Evolutionary conservation across 1,140 invertebrate species (phyloP).

Genomic region (Nasonia vitripennis): DNA sequence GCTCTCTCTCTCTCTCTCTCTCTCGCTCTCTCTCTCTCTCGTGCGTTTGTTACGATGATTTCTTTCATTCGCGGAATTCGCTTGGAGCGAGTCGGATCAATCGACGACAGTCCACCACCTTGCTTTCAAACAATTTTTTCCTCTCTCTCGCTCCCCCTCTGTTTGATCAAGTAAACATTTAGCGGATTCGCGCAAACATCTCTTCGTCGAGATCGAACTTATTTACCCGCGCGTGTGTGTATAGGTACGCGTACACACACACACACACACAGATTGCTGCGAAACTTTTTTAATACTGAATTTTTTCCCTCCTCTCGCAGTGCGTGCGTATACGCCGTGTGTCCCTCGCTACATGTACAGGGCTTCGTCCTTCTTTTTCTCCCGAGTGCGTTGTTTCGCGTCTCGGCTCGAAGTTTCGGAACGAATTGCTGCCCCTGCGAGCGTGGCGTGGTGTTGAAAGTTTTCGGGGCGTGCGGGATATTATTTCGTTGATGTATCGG

Average conservation of each 20-base stretch:
- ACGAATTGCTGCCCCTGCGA: background rate
- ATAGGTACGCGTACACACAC: background rate
- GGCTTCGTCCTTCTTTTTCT: background rate
- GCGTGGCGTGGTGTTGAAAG: conserved; percentile 11
- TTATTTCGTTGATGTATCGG: conserved; percentile 36
- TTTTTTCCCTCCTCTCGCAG: conserved; percentile 10
- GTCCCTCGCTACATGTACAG: background rate
- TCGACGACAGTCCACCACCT: too few relatives aligned
- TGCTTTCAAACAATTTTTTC: too few relatives aligned
- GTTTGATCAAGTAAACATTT: conserved; percentile 30
- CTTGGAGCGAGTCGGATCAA: too few relatives aligned
- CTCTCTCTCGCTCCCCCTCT: background rate
- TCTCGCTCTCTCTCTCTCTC: too few relatives aligned
- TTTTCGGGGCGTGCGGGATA: conserved; percentile 1
- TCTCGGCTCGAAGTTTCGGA: background rate
- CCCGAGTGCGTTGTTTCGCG: conserved; percentile 10
- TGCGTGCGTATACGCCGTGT: background rate
- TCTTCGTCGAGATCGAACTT: conserved; percentile 28
- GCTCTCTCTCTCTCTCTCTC: background rate
- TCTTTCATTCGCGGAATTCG: too few relatives aligned
- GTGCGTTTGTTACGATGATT: too few relatives aligned
- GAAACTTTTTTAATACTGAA: conserved; percentile 51
- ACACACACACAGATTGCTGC: background rate
- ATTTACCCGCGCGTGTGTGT: too few relatives aligned
- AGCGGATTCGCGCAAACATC: background rate